Conservation (phyloP, 2,888 invertebrate genomes). For the Carterocephalus palaemon region DNA sequence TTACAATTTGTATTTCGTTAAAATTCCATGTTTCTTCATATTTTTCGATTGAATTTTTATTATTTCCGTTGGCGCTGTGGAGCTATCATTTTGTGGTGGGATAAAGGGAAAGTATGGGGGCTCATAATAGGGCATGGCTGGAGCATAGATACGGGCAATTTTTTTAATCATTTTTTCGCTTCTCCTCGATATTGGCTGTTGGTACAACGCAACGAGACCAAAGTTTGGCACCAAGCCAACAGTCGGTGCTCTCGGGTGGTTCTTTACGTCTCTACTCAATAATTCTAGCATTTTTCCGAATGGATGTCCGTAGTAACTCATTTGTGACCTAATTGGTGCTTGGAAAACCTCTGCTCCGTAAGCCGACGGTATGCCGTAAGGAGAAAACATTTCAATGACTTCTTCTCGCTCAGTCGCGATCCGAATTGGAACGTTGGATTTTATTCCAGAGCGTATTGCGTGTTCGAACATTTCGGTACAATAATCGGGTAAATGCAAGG, state of each 20-base stretch:
- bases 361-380: conserved; percentile 11
- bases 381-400: conserved; percentile 9
- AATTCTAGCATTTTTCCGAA: conserved; percentile 50
- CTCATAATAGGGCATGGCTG: conserved; percentile 3
- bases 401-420: conserved; percentile 36
- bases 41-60: conserved; percentile 5
- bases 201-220: conserved; percentile 56
- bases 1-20: too few relatives aligned
- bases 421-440: conserved; percentile 36
- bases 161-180: conserved; percentile 51
- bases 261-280: conserved; percentile 46
- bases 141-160: conserved; percentile 43
- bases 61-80: not conserved
- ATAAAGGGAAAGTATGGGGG: conserved; percentile 1
- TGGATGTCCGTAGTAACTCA: conserved; percentile 23
- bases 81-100: conserved; percentile 18
- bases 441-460: conserved; percentile 45
- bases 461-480: conserved; percentile 54
- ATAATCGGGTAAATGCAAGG: conserved; percentile 58
- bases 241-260: conserved; percentile 46
- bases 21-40: not conserved
- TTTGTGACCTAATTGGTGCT: conserved; percentile 14
- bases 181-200: conserved; percentile 56
- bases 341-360: conserved; percentile 18
- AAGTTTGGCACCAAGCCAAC: conserved; percentile 47